Conservation (phyloP, 1,140 invertebrate genomes). For the Amphibalanus amphitrite region DNA sequence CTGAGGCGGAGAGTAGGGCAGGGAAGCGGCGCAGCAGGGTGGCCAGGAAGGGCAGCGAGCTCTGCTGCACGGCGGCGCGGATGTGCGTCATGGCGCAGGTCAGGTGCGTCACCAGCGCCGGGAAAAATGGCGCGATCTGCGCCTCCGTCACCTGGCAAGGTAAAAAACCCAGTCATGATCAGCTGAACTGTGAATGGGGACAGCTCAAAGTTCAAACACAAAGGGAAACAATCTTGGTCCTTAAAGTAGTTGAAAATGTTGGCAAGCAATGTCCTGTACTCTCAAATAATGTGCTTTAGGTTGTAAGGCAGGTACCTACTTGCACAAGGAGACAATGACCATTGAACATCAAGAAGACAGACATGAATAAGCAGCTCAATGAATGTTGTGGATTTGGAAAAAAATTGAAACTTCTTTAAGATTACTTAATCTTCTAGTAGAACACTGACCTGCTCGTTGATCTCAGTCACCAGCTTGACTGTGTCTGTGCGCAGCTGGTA, state of each 20-base stretch:
- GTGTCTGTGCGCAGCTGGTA: conserved; percentile 44
- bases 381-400: no score
- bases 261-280: no score
- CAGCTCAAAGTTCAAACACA: no score
- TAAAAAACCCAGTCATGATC: no score
- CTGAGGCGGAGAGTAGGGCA: conserved; percentile 39
- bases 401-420: not conserved
- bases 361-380: no score
- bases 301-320: no score
- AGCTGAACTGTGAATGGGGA: no score
- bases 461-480: conserved; percentile 42
- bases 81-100: conserved; percentile 76
- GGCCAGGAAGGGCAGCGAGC: conserved; percentile 59
- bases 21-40: conserved; percentile 42
- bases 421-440: not conserved
- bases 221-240: no score
- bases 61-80: conserved; percentile 53
- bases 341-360: no score
- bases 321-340: no score
- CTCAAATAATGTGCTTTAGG: no score
- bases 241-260: no score
- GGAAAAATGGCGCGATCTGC: conserved; percentile 44
- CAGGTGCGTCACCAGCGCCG: conserved; percentile 53
- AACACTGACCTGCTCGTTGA: conserved; percentile 36
- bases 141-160: conserved; percentile 26